A percentile compares a stretch with the other conserved stretches of the same genome.
These are phyloP conservation scores for Ernsta delagoae DNA, from an alignment of 2,888 invertebrate species.

Conservation along the genomic window DNA sequence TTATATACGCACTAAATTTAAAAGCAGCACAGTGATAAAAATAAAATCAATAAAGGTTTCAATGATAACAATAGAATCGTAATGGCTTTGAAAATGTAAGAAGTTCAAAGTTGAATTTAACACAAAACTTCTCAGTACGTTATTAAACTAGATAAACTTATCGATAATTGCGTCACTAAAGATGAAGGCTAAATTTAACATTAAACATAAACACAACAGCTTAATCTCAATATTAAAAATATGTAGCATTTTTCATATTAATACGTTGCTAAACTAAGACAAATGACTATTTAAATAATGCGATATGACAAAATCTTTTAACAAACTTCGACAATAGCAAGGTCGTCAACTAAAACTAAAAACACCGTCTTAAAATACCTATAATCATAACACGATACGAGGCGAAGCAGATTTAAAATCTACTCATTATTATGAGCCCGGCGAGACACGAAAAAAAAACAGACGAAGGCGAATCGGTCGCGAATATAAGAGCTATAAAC, in stretches of 20 bases:
- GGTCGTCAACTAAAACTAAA: background rate
- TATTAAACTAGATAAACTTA: background rate
- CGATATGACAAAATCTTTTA: too few species aligned
- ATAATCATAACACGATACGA: too few species aligned
- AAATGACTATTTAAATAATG: too few species aligned
- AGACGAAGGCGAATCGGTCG: background rate
- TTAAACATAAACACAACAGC: background rate
- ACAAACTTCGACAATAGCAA: background rate
- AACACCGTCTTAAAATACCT: too few species aligned
- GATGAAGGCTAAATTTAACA: background rate
- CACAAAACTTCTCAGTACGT: too few species aligned
- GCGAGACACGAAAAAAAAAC: slow-evolving; percentile 10
- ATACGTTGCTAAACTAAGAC: background rate
- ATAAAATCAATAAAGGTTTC: slow-evolving; percentile 1
- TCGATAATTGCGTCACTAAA: background rate
- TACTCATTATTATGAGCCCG: background rate
- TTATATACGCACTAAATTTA: slow-evolving; percentile 22
- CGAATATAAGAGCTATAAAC: slow-evolving; percentile 22
- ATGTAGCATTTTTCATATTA: too few species aligned
- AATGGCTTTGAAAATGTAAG: background rate
- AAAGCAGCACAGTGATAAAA: slow-evolving; percentile 17
- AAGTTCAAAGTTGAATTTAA: background rate
- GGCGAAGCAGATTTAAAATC: background rate
- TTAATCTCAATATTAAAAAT: background rate
- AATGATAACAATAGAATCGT: background rate